These are phyloP conservation scores for Drosophila littoralis DNA, from an alignment of 1,140 invertebrate genomes.

Conservation along the genomic window DNA sequence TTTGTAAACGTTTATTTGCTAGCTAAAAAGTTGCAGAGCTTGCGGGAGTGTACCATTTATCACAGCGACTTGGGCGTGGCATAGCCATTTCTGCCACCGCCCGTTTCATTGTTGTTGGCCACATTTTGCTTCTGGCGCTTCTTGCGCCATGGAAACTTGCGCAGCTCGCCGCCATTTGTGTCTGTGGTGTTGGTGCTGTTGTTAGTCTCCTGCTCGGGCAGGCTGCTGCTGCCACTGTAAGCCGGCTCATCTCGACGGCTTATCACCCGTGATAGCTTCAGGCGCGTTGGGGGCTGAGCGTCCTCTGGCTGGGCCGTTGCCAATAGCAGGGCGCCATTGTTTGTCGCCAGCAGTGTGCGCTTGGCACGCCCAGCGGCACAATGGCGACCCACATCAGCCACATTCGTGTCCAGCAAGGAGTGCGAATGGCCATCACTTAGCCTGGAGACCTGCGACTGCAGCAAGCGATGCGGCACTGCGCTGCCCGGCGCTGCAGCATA, in stretches of 20 bases:
- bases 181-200: constrained; percentile 3
- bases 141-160: constrained; percentile 69
- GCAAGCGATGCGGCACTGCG: constrained; percentile 55
- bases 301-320: constrained; percentile 24
- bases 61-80: constrained; percentile 73
- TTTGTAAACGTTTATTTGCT: constrained; percentile 11
- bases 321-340: constrained; percentile 60
- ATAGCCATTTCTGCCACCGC: constrained; percentile 31
- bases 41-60: constrained; percentile 26
- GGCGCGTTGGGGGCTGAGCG: constrained; percentile 48
- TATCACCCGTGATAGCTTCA: constrained; percentile 75
- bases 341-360: constrained; percentile 63
- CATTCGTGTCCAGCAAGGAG: constrained; percentile 54
- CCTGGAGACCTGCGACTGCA: constrained; percentile 65
- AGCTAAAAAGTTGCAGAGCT: constrained; percentile 12
- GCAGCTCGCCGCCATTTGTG: constrained; percentile 17
- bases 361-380: constrained; percentile 47
- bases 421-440: constrained; percentile 53
- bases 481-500: constrained; percentile 41
- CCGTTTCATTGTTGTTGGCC: constrained; percentile 32
- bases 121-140: constrained; percentile 55
- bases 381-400: constrained; percentile 36
- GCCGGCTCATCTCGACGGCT: constrained; percentile 67
- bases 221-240: constrained; percentile 57
- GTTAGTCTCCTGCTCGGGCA: constrained; percentile 56